Evolutionary conservation across 2,797 vertebrate genomes (phyloP), one percentile per base, ranked within the genome.

Genomic region (Halcyon smyrnensis): DNA sequence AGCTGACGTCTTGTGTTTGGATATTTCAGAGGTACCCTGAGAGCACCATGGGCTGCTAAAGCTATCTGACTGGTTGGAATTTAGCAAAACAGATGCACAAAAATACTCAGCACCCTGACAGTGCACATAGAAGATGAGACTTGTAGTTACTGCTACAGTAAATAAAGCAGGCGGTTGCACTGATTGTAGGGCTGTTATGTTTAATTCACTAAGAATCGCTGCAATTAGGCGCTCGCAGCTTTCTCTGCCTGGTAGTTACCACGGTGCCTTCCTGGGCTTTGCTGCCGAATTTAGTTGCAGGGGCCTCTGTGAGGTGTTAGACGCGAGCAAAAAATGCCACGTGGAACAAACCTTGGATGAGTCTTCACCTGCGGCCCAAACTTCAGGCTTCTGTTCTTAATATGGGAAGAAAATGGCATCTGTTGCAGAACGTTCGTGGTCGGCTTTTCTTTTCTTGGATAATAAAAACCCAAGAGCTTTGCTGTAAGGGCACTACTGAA

Each of bases 171-270:
- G 64, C 0, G 0, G n/a, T 63, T 80, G 45, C 45, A 15, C 50
- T 51, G 87, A 43, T 68, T 60, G 56, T 67, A 41, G 90, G 39
- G 17, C 48, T 90, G 57, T 81, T 80, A 73, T 79, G 24, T 71
- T 73, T 92, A 85, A 89, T 87, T 93, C 89, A 37, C 15, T 28
- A 63, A 77, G 69, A 90, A 39, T 84, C 60, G 10, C 43, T 62
- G 87, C 73, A 92, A 21, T 89, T 89, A 92, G 82, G 39, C 30
- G 23, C 68, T 89, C 0, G 0, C 30, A 5, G 7, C 36, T 84
- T 50, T 37, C 77, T 50, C 51, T 84, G 30, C 54, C 63, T 60
- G 13, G 50, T 75, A 9, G 12, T 46, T 83, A 30, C 79, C 30
- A 12, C 20, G 1, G 37, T 17, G 20, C 50, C 25, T 68, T 62